Base-by-base conservation (phyloP, 2,888 invertebrate species). In the Lasioglossum morio region DNA sequence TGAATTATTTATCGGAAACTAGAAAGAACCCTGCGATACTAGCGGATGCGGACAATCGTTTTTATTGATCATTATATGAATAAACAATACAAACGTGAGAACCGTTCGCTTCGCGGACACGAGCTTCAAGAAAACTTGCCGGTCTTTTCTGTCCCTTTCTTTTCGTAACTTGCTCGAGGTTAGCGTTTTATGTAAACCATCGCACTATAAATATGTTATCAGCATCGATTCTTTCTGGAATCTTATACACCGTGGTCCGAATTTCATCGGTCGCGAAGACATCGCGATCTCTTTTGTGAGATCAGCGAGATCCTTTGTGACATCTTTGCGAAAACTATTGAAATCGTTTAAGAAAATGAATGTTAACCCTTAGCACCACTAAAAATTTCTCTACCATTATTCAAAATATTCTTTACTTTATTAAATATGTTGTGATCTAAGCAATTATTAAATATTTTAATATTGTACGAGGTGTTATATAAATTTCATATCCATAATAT, bases 41-140 rank as follows among this genome's bases (percentile, higher is more conserved):
- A 53, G 23, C 37, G 30, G 27, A 63, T 23, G 19, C 34, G 66
- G 77, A 40, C 60, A 77, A 48, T 77, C 30, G 40, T 57, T 75
- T 70, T 63, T 81, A 85, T 85, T 46, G 86, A 86, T 86, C 57
- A 76, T 75, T 43, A 14, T 30, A 79, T 74, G 79, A 82, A 86
- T 82, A 81, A 85, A 53, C n/a, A 57, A 86, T 70, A 19, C 23
- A 23, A 27, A 37, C 74, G 57, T 27, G 73, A 34, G 48, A 43
- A 46, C 34, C 37, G 14, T n/a, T 40, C 14, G 12, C n/a, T 81
- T n/a, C n/a, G 34, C 46, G 27, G 34, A 53, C 46, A 34, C 30
- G 8, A 76, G 40, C 4, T 73, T 57, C 23, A 70, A 77, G 46
- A 30, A 34, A 12, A 63, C 37, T 63, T 8, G 5, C 23, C 10